Evolutionary conservation across 1,140 invertebrate genomes (phyloP), one percentile per base, ranked within the genome.

Genomic region (Cotesia typhae): DNA sequence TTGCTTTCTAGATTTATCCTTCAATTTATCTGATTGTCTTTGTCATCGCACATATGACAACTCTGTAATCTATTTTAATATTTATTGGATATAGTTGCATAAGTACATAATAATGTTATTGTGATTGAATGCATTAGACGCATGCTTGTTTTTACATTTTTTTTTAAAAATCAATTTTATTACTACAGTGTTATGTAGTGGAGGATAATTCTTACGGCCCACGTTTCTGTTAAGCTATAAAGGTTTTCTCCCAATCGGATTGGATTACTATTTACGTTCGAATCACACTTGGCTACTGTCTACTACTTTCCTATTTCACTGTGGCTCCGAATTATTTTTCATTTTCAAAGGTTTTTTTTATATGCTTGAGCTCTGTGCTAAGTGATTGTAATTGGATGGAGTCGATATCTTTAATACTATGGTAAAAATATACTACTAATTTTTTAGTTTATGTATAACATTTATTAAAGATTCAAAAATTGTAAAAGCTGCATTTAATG

Each of bases 211-310:
- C 83, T 79, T 77, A 52, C 81, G 69, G 78, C 78, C 81, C 78
- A 83, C 80, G 73, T 84, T 73, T 51, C 55, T 72, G 66, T 65
- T 36, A 69, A 53, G 10, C 72, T 82, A 84, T 84, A 84, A 84
- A 84, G 83, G 83, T 78, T 81, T 73, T 77, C 75, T 78, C 79
- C 76, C 74, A 77, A 78, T 77, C 76, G 74, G 72, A 69, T 79
- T 76, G 75, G 71, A 75, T 64, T 73, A 76, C 80, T 80, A 83
- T 83, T 79, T 83, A 76, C 75, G 76, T 20, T 65, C 76, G 75
- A 76, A 82, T 80, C 76, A 55, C 77, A 72, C 67, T 76, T 70
- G 75, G 73, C 77, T 76, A 77, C 76, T 77, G 71, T 73, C 53
- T 28, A 28, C 3, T 28, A 28, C 28, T 69, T 41, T 66, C 47